Conservation (phyloP, 2,113 vertebrate genomes). For the Chaetorhynchus papuensis region DNA sequence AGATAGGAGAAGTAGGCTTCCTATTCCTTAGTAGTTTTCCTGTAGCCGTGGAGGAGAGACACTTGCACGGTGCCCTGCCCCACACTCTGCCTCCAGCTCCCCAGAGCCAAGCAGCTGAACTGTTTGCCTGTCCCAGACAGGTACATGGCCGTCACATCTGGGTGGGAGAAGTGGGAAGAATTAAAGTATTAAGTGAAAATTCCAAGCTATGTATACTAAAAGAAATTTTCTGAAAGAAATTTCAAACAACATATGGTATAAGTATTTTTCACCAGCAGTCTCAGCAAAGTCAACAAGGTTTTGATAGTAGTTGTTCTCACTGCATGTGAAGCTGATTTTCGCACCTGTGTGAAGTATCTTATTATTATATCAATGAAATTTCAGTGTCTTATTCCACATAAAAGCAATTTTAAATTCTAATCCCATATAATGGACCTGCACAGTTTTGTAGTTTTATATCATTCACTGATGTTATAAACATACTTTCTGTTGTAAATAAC, state of each 20-base stretch:
- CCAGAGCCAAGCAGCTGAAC: neutral
- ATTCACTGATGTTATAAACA: neutral
- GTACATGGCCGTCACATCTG: fast-evolving
- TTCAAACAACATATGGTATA: neutral
- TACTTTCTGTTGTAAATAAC: neutral
- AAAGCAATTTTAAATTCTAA: neutral
- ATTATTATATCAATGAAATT: neutral
- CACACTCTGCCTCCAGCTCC: fast-evolving
- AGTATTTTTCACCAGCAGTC: neutral
- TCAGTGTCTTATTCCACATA: neutral
- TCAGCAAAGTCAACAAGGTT: fast-evolving
- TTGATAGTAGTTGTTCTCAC: neutral
- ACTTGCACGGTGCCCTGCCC: neutral
- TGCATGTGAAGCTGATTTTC: neutral
- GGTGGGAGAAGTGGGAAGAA: neutral
- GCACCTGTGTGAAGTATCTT: neutral
- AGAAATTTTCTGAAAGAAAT: neutral
- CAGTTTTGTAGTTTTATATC: neutral
- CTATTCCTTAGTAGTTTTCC: neutral
- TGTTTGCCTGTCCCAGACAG: neutral
- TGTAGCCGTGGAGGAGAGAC: neutral
- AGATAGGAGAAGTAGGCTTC: neutral
- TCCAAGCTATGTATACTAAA: neutral
- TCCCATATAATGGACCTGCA: neutral
- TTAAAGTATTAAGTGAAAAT: neutral